Conservation (phyloP, 1,140 invertebrate genomes). For the Drosophila pallidifrons region DNA sequence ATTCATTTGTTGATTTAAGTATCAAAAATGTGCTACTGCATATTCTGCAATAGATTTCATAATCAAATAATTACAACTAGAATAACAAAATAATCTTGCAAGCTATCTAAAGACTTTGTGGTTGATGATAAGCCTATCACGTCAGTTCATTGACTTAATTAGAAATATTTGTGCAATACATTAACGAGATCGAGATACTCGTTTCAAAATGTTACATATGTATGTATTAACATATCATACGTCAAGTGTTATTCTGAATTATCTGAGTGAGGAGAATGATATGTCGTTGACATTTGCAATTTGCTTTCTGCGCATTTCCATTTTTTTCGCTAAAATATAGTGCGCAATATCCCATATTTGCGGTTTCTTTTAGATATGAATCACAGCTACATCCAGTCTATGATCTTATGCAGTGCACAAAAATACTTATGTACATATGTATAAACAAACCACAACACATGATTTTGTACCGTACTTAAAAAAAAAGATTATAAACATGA, state of each 20-base stretch:
- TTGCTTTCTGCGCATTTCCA: slow-evolving; percentile 12
- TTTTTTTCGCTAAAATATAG: not conserved
- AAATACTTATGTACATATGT: not conserved
- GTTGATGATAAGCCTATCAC: not conserved
- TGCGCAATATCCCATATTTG: slow-evolving; percentile 23
- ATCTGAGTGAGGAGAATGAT: not conserved
- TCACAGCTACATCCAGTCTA: slow-evolving; percentile 3
- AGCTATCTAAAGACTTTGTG: not conserved
- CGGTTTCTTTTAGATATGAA: not conserved
- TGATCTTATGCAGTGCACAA: not conserved
- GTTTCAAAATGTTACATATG: not conserved
- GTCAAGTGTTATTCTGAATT: not conserved
- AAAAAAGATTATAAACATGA: not conserved
- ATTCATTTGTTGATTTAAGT: no score
- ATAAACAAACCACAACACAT: not conserved
- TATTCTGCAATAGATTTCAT: not conserved
- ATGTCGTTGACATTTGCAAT: not conserved
- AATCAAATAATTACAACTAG: not conserved
- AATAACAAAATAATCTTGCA: no score
- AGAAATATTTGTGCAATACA: not conserved
- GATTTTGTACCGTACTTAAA: not conserved
- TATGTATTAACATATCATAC: not conserved
- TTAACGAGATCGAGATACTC: not conserved
- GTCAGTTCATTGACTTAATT: not conserved
- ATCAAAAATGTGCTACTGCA: no score